Conservation (phyloP, 2,113 vertebrate genomes). For the Archocentrus centrarchus region DNA sequence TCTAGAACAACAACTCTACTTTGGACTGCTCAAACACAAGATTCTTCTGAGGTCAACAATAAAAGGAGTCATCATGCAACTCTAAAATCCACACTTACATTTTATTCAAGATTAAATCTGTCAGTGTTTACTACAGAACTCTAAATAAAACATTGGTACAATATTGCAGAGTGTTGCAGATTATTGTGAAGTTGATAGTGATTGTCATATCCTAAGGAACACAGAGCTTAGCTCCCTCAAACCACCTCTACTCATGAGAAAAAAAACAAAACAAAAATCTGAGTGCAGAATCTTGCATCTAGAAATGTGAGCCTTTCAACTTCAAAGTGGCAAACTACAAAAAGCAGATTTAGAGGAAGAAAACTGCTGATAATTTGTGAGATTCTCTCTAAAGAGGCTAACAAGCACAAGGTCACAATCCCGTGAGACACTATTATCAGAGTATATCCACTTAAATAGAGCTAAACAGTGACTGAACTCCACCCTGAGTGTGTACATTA, state of each 20-base stretch:
- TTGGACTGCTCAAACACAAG: conserved; percentile 14
- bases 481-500: conserved; percentile 19
- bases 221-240: background rate
- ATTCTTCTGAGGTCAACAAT: conserved; percentile 37
- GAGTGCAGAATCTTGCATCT: background rate
- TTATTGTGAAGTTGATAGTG: background rate
- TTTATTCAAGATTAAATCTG: background rate
- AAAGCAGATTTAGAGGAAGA: conserved; percentile 4
- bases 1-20: conserved; percentile 29
- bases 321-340: conserved; percentile 32
- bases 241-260: conserved; percentile 33
- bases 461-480: conserved; percentile 1
- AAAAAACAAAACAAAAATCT: background rate
- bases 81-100: background rate
- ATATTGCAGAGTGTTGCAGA: background rate
- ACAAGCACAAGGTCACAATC: background rate
- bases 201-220: background rate
- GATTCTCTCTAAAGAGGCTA: conserved; percentile 25
- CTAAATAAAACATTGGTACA: background rate
- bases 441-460: conserved; percentile 19
- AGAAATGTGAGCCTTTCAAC: background rate
- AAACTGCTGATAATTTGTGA: background rate
- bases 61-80: background rate
- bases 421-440: conserved; percentile 33
- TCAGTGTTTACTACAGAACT: background rate